Evolutionary conservation across 2,888 invertebrate genomes (phyloP).

Genomic region (Bugulina stolonifera): DNA sequence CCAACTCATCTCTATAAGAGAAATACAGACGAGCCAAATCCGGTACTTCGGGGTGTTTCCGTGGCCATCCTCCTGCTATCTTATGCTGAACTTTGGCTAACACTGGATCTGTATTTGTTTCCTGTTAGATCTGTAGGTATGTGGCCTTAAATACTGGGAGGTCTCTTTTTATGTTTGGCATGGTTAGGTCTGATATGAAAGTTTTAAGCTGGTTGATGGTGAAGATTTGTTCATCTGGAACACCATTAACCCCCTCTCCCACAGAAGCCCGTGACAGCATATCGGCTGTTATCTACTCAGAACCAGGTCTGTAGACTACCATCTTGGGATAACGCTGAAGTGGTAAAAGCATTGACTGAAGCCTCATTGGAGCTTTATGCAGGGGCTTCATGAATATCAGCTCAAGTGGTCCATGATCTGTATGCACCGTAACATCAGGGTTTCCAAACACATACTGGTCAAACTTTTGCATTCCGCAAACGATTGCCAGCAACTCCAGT

Average conservation of each 20-base stretch:
- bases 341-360: conserved; percentile 4
- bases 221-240: conserved; percentile 1
- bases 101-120: neutral
- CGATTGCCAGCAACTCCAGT: neutral
- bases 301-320: conserved; percentile 5
- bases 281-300: conserved; percentile 1
- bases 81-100: neutral
- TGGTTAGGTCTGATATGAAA: conserved; percentile 18
- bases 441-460: conserved; percentile 17
- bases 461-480: conserved; percentile 2
- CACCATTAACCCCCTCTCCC: neutral
- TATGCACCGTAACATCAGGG: conserved; percentile 11
- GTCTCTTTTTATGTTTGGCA: neutral
- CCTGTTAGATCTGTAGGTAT: neutral
- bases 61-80: neutral
- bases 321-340: neutral
- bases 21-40: neutral
- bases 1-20: neutral
- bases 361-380: neutral
- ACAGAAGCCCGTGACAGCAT: neutral
- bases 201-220: neutral
- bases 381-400: conserved; percentile 3
- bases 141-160: conserved; percentile 14
- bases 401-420: neutral
- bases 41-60: neutral